Base-by-base conservation (phyloP, 2,888 invertebrate genomes). In the Papilio elwesi region DNA sequence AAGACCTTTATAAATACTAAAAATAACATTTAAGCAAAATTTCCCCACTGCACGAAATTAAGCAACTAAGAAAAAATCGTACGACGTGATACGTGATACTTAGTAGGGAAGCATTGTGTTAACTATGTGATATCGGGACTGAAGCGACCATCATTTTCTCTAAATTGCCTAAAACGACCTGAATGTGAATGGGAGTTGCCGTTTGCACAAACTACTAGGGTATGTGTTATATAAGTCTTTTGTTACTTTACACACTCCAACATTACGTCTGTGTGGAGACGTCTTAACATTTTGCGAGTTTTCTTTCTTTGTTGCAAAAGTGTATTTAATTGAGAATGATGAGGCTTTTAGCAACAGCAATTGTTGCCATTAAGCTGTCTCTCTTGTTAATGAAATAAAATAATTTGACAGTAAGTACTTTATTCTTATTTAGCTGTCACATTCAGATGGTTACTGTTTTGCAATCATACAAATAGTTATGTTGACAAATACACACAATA, bases 291-390 rank as follows among this genome's bases (percentile, higher is more conserved):
- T 62, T 63, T 63, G 8, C 16, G 51, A 10, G 12, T 0, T 48
- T 63, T 12, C 6, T 64, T 11, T 63, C 10, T 64, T 64, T 48
- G 26, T 64, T 49, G 15, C 16, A 12, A 43, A 13, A 64, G 6
- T 64, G 48, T 48, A 64, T 64, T 26, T 64, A 13, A 64, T 64
- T 49, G 49, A 9, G 64, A 49, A 64, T 64, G 16, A 49, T 49
- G 13, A 48, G 7, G 48, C 49, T 49, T 16, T 64, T 26, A 64
- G 48, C 48, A 16, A 15, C 8, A 38, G 43, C 43, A 9, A 48
- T 64, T 64, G 48, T 64, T 12, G 12, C 1, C 15, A 16, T 26
- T 64, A 64, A 47, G 26, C 16, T 64, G 48, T 64, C 12, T 48
- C 12, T 48, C 16, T 64, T 48, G 48, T 64, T 48, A 64, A 64